Percentiles rank a stretch among this genome's conserved stretches.
Conservation (phyloP, 2,797 vertebrate species). For the Austrolebias charrua region DNA sequence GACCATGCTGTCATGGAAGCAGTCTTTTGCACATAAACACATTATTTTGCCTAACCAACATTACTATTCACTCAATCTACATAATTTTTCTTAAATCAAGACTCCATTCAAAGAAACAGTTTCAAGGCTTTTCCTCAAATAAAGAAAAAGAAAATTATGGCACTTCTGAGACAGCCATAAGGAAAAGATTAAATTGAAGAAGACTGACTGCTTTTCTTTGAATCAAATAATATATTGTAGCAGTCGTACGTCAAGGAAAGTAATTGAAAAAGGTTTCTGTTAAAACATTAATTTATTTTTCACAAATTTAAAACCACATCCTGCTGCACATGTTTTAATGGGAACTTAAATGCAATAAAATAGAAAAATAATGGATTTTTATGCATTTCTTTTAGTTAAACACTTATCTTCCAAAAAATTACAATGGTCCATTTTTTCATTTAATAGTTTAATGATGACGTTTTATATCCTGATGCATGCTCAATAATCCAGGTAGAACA, state of each 20-base stretch:
- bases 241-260: too few species aligned
- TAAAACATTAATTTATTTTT: not conserved
- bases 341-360: too few species aligned
- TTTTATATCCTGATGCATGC: too few species aligned
- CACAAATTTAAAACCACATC: not conserved
- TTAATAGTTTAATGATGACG: too few species aligned
- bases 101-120: not conserved
- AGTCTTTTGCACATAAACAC: not conserved
- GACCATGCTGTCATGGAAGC: not conserved
- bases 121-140: conserved; percentile 2
- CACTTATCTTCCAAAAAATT: too few species aligned
- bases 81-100: not conserved
- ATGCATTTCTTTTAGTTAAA: too few species aligned
- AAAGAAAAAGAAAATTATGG: not conserved
- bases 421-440: too few species aligned
- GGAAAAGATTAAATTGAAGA: not conserved
- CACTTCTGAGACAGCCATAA: not conserved
- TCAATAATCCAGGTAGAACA: too few species aligned
- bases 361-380: too few species aligned
- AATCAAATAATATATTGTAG: not conserved
- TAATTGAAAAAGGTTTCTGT: too few species aligned
- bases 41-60: not conserved
- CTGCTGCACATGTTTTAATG: too few species aligned
- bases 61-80: not conserved
- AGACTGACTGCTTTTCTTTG: not conserved